Evolutionary conservation across 2,888 invertebrate species (phyloP), one percentile per base, ranked within the genome.

Genomic region (Dusona sp.): DNA sequence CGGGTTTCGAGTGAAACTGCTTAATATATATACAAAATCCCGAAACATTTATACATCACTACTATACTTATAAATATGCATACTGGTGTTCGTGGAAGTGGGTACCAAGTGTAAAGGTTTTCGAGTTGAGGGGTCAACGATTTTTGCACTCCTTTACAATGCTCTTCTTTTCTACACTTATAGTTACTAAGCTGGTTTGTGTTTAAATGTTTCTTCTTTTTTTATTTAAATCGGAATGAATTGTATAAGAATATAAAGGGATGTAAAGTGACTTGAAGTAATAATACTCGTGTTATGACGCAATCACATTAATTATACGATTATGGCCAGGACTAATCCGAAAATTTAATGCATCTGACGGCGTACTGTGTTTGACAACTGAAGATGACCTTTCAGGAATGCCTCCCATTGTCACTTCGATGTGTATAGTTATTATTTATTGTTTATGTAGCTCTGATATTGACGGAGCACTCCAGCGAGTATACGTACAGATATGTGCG

Each of bases 261-360:
- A 36, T 64, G 64, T 42, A 61, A 51, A 86, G 70, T 87, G 70
- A 22, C 54, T 25, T 38, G 75, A 72, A 51, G 45, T 48, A 38
- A 70, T 29, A 75, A 83, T 75, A 54, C 75, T 75, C 83, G 85
- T 87, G 79, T 72, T 67, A 57, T 83, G 22, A 51, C 65, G 78
- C 79, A 48, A 81, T 80, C 75, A 88, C 89, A 91, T 91, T 92
- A 92, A 92, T 90, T 91, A 48, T 19, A 91, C 86, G 82, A 84
- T n/a, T 19, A 48, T 19, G 7, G 2, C 29, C 16, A 83, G 88
- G 88, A 92, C 91, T 91, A 91, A 92, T 91, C 85, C 87, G 80
- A 84, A 83, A 89, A 89, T 91, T 92, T 91, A 90, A 91, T 91
- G 90, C 88, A 86, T 82, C 81, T 85, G 90, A 89, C 90, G 89